Evolutionary conservation across 2,888 invertebrate species (phyloP), one percentile per base, ranked within the genome.

Genomic region (Drosophila demipolita): DNA sequence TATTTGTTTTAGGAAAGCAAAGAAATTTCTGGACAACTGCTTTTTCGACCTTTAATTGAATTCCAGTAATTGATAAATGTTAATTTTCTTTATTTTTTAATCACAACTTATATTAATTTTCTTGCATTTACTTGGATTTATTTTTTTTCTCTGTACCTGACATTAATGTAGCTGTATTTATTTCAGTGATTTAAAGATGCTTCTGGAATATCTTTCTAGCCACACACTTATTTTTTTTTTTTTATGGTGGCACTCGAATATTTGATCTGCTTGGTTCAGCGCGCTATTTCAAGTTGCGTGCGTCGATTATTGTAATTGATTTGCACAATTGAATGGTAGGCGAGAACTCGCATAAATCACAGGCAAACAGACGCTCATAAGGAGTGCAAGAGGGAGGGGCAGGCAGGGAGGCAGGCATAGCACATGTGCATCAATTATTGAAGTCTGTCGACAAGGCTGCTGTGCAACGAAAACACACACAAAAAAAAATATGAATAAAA

Each of bases 281-380:
- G 82, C 75, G 82, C 73, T 69, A 64, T 75, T 80, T 82, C 72
- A 65, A 79, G 82, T 78, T 76, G 80, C 80, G 75, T 75, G 78
- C 78, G 69, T 77, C 87, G 89, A 84, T 87, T 86, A 86, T 86
- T 89, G 82, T 87, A 89, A 87, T 87, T 87, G 89, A 87, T 89
- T 89, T 88, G 83, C 79, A 81, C 87, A 87, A 84, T 87, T 89
- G 86, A 82, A 84, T 74, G 83, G 72, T 73, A 80, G 86, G 80
- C 88, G 88, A 82, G 88, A 76, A 85, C 80, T 65, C 75, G 78
- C 88, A 84, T 84, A 84, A 87, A 84, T 84, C 84, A 87, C 70
- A 80, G 66, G 64, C 62, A 64, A 33, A 52, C 72, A 64, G 45
- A 20, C 49, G 8, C 38, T 9, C 45, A 45, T 23, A 45, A 8